Evolutionary conservation across 2,888 invertebrate genomes (phyloP), one percentile per base, ranked within the genome.

Genomic region (Leptinotarsa haldemani): DNA sequence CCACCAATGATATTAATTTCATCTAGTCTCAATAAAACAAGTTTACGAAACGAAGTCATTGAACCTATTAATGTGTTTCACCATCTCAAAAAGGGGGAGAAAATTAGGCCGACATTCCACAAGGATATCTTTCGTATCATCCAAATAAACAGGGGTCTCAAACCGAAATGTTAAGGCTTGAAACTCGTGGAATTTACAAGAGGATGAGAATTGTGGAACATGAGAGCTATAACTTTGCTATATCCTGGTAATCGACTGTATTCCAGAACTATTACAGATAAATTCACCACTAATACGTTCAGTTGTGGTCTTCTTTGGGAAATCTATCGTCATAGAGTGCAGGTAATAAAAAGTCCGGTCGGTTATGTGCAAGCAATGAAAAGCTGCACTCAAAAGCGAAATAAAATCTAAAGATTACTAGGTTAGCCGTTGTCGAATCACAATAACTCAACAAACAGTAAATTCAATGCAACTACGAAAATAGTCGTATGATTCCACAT

Each of bases 221-320:
- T 65, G 50, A 52, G 40, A 40, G 40, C 40, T 2, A 67, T 20
- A 67, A 48, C 52, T 48, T n/a, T 18, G 25, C 22, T 50, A 22
- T 65, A 50, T 65, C 50, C 52, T 22, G n/a, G 50, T 22, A 52
- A 50, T 65, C 65, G 50, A 65, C 50, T 65, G 65, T 67, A 48
- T 67, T 52, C 40, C 18, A 67, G 53, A 48, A 67, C 25, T 67
- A 67, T 53, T 13, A 53, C 30, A 67, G 66, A 67, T 67, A 67
- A 67, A 67, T 67, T 30, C 66, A 52, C 25, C 66, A 67, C 52
- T 67, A 52, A 67, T 67, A 67, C 52, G 53, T 30, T 67, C 53
- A 30, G 16, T 53, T 48, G 50, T 53, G 30, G 25, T 30, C 25
- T 40, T 30, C 66, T 53, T 52, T 18, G 53, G 66, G 66, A 67